Conservation (phyloP, 2,113 vertebrate species). For the Petrocephalus zakoni region DNA sequence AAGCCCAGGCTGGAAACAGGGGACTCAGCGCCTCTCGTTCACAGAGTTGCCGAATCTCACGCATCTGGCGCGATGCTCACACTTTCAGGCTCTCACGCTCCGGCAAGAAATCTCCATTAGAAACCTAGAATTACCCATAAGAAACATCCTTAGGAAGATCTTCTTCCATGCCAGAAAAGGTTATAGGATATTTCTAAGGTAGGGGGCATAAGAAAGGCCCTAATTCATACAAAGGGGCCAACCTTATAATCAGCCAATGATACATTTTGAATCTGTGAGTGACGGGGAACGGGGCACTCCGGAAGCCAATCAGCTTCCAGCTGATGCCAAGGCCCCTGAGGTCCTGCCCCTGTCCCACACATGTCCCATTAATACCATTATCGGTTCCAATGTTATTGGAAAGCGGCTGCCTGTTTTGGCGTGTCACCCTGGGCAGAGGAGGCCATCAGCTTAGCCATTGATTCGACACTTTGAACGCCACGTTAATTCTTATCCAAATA, state of each 20-base stretch:
- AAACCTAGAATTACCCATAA: too few relatives aligned
- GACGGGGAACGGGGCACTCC: not conserved
- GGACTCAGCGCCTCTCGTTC: not conserved
- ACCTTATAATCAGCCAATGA: not conserved
- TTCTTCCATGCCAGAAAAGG: too few relatives aligned
- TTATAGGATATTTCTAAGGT: too few relatives aligned
- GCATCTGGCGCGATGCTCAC: not conserved
- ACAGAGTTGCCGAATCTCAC: too few relatives aligned
- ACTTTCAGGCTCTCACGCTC: too few relatives aligned
- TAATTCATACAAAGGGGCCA: not conserved
- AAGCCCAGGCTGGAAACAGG: not conserved
- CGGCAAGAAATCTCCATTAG: too few relatives aligned
- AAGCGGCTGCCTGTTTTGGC: not conserved
- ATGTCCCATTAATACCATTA: not conserved
- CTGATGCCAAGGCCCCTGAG: not conserved
- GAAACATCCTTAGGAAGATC: too few relatives aligned
- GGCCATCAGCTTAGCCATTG: not conserved
- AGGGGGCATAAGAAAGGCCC: not conserved
- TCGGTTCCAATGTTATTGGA: not conserved
- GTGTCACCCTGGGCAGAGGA: not conserved
- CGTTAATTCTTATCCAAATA: constrained; percentile 12
- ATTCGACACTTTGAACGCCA: not conserved
- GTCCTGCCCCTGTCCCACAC: not conserved
- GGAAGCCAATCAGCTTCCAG: not conserved
- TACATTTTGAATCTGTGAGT: not conserved